These are phyloP conservation scores for Spodoptera picta DNA, from an alignment of 2,888 invertebrate genomes.

Conservation along the genomic window DNA sequence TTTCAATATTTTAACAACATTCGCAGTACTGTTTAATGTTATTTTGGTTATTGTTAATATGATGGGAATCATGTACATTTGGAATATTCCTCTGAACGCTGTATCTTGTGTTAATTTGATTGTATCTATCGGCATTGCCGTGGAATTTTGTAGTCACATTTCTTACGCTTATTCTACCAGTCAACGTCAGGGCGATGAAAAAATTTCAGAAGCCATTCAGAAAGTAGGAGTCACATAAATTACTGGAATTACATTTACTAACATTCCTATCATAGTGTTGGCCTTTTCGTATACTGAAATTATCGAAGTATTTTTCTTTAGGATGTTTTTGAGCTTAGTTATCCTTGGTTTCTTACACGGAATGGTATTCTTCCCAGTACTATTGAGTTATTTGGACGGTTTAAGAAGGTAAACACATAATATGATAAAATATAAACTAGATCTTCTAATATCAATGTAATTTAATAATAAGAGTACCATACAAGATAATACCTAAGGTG, in stretches of 20 bases:
- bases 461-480: constrained; percentile 11
- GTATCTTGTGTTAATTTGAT: constrained; percentile 98
- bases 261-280: constrained; percentile 96
- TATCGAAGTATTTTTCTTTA: constrained; percentile 98
- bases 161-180: constrained; percentile 90
- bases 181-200: constrained; percentile 80
- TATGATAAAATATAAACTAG: constrained; percentile 11
- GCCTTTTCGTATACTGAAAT: constrained; percentile 97
- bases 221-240: constrained; percentile 97
- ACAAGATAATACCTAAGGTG: constrained; percentile 16
- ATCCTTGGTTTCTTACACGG: constrained; percentile 97
- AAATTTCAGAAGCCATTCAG: constrained; percentile 92
- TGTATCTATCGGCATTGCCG: constrained; percentile 97
- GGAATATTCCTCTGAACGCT: constrained; percentile 97
- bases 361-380: constrained; percentile 96
- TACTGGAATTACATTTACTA: constrained; percentile 98
- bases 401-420: constrained; percentile 30
- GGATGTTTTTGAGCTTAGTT: constrained; percentile 98
- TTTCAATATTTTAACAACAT: constrained; percentile 93
- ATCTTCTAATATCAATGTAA: constrained; percentile 39
- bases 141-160: constrained; percentile 98
- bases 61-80: constrained; percentile 97
- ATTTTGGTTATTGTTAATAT: constrained; percentile 94
- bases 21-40: constrained; percentile 92
- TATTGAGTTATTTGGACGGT: constrained; percentile 92